Base-by-base conservation (phyloP, 2,888 invertebrate species). In the Scrobipalpa atriplicella region DNA sequence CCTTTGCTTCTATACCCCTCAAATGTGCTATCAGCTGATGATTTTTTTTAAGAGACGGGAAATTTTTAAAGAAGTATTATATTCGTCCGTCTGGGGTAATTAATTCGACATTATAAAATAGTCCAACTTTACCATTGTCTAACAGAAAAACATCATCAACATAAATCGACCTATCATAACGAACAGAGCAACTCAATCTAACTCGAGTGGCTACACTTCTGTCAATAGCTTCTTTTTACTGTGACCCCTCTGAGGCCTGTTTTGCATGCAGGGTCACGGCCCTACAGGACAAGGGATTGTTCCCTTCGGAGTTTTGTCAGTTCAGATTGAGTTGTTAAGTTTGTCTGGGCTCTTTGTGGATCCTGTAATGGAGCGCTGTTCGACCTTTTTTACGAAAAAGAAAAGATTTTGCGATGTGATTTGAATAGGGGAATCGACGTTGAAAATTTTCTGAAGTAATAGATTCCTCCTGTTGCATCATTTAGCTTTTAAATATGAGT, bases 181-280 rank as follows among this genome's bases (percentile, higher is more conserved):
- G 13, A 65, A 65, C 63, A 64, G 67, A 66, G 66, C 66, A 65
- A 64, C 41, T 67, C 66, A 70, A 70, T 70, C 67, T 67, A 63
- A 41, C 41, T 62, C 16, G 65, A 70, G 68, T 61, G 67, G 56
- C 16, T 18, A 61, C 62, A 60, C 61, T 62, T 64, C 29, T 73
- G 75, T 71, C 72, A 72, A 74, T 75, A 67, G 71, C 72, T 72
- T 18, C 18, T 65, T n/a, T 16, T n/a, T 41, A 29, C 54, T 56
- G 58, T 62, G 19, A 11, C 61, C 64, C 60, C 41, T 51, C 54
- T 21, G 36, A 56, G 0, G 36, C 62, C 66, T 52, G 62, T 68
- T 79, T 78, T 75, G 77, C 79, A 84, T 85, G 84, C 85, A 71
- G 76, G 79, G 83, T 84, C 85, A 84, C 85, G 85, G 75, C 74